A percentile compares a stretch with the other conserved stretches of the same genome.
Evolutionary conservation across 2,797 vertebrate species (phyloP).

Genomic region (Peromyscus attwateri): DNA sequence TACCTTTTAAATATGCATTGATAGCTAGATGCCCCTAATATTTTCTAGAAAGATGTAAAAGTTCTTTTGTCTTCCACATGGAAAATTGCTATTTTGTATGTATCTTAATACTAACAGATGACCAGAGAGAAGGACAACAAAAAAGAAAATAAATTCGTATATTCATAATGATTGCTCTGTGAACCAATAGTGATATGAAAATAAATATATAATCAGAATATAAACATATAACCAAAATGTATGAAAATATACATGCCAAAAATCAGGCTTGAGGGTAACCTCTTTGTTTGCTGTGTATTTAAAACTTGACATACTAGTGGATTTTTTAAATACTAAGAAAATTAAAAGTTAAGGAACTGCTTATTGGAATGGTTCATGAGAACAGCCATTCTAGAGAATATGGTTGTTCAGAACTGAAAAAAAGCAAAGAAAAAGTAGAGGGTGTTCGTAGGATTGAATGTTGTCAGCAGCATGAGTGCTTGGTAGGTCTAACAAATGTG

Average conservation of each 20-base stretch:
- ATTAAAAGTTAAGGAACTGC: constrained; percentile 10
- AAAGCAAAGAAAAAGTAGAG: not conserved
- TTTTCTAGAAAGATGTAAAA: not conserved
- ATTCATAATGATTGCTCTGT: not conserved
- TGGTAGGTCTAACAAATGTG: not conserved
- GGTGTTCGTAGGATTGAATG: not conserved
- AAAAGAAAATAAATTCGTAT: not conserved
- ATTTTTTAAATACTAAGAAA: not conserved
- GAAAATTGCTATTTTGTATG: not conserved
- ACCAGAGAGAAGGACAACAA: not conserved
- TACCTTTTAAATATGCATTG: not conserved
- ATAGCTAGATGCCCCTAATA: not conserved
- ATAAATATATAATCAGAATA: not conserved
- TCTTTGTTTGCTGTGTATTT: not conserved
- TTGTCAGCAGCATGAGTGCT: not conserved
- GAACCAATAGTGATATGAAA: not conserved
- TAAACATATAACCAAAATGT: not conserved
- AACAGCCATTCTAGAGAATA: not conserved
- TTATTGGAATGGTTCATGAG: not conserved
- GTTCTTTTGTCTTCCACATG: not conserved
- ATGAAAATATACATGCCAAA: not conserved
- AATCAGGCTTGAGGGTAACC: not conserved
- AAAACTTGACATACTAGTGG: not conserved
- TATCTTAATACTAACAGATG: not conserved
- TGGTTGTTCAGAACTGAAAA: not conserved